Evolutionary conservation across 2,797 vertebrate genomes (phyloP).

Genomic region (Mergus octosetaceus): DNA sequence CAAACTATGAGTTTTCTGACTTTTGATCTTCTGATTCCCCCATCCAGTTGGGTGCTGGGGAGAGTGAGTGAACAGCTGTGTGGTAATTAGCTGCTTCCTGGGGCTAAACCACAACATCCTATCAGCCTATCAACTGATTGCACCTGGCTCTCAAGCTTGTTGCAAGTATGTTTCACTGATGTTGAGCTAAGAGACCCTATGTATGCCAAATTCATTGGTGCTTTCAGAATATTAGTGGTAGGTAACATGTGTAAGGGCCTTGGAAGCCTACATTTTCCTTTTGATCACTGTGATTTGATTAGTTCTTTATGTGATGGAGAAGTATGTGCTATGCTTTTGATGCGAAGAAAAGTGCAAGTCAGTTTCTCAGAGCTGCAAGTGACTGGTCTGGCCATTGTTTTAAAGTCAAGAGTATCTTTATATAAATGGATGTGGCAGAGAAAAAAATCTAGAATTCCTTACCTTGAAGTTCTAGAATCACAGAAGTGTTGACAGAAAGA

Average conservation of each 20-base stretch:
- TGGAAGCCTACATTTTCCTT: not conserved
- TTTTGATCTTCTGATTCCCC: too few species aligned
- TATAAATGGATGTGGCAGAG: not conserved
- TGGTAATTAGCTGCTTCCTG: too few species aligned
- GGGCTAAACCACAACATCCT: not conserved
- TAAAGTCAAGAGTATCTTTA: not conserved
- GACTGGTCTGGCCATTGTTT: not conserved
- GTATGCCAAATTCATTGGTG: accelerated
- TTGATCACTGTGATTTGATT: not conserved
- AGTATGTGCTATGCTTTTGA: not conserved
- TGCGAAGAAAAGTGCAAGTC: not conserved
- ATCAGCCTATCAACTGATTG: not conserved
- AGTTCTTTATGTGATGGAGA: not conserved
- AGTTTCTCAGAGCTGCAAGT: not conserved
- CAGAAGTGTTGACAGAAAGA: not conserved
- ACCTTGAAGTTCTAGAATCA: not conserved
- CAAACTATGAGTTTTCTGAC: too few species aligned
- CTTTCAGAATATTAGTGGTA: not conserved
- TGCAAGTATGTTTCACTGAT: not conserved
- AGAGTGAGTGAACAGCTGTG: too few species aligned
- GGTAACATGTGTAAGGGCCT: not conserved
- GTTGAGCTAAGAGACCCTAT: not conserved
- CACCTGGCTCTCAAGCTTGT: not conserved
- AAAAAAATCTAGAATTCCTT: not conserved
- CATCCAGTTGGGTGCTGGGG: too few species aligned